Conservation (phyloP, 2,888 invertebrate species). For the Pristionchus japonicus region DNA sequence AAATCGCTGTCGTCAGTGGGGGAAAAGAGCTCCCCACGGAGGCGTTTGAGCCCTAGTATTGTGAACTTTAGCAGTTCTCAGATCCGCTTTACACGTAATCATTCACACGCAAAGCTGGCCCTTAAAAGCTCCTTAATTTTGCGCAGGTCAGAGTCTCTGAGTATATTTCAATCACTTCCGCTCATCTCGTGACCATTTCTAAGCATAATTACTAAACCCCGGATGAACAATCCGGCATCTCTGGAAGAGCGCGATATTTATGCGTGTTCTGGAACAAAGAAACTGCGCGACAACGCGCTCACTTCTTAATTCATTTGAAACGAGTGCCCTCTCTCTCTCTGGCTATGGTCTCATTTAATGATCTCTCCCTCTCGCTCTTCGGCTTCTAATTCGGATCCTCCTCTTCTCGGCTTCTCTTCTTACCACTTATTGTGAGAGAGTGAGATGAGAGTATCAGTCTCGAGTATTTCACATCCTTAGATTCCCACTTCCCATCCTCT, state of each 20-base stretch:
- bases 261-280: not conserved
- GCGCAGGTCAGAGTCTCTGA: too few relatives aligned
- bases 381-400: not conserved
- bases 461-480: not conserved
- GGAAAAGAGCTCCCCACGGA: not conserved
- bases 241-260: not conserved
- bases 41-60: too few relatives aligned
- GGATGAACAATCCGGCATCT: too few relatives aligned
- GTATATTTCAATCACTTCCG: too few relatives aligned
- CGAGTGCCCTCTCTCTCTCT: not conserved
- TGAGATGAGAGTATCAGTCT: not conserved
- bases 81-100: not conserved
- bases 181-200: too few relatives aligned
- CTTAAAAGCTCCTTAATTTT: too few relatives aligned
- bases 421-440: slow-evolving; percentile 36
- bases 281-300: too few relatives aligned
- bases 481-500: too few relatives aligned
- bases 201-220: too few relatives aligned
- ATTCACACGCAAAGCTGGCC: too few relatives aligned
- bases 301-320: slow-evolving; percentile 25
- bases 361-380: not conserved
- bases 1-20: not conserved
- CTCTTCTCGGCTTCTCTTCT: not conserved
- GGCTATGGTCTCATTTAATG: slow-evolving; percentile 28
- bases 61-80: not conserved